Base-by-base conservation (phyloP, 2,797 vertebrate genomes). In the Acridotheres tristis region DNA sequence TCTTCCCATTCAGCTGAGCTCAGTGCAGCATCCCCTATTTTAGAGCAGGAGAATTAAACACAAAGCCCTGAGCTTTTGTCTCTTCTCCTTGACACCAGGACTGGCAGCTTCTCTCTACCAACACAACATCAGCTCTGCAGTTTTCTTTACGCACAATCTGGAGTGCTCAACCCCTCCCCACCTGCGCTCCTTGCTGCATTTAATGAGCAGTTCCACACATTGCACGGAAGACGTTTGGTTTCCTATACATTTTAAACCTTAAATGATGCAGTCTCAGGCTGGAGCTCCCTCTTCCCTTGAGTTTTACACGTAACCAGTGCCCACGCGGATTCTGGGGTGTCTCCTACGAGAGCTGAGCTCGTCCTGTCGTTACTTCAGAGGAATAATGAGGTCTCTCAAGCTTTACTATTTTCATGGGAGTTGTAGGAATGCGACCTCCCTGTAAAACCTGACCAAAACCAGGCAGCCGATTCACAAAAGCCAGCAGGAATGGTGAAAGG, bases 21-120 rank as follows among this genome's bases (percentile, higher is more conserved):
- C 89, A 77, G 91, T 32, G 50, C 81, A 87, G 89, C 90, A 57
- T 72, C 76, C 92, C 78, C 40, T 47, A 25, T 36, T 30, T 13
- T 53, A 22, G 36, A 87, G 22, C 90, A 51, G 76, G 50, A 36
- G 32, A 50, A 7, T 54, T 15, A 57, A 16, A n/a, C 65, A 61
- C 22, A 9, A 77, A 89, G 53, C 26, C 74, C 57, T 0, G 34
- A 88, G 82, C 79, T 88, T 79, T 78, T 29, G 30, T 50, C 54
- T 88, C 83, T 47, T 40, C 65, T 74, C 79, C 83, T 54, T 15
- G 50, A 62, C 75, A 62, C 67, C 53, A 10, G 36, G 93, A 57
- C 65, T 30, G 87, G 78, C 82, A 69, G 76, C 26, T 63, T 36
- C 43, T 12, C 93, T 80, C 79, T 74, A 58, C 12, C 80, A 27